Evolutionary conservation across 2,113 vertebrate genomes (phyloP).

Genomic region (Perognathus longimembris): DNA sequence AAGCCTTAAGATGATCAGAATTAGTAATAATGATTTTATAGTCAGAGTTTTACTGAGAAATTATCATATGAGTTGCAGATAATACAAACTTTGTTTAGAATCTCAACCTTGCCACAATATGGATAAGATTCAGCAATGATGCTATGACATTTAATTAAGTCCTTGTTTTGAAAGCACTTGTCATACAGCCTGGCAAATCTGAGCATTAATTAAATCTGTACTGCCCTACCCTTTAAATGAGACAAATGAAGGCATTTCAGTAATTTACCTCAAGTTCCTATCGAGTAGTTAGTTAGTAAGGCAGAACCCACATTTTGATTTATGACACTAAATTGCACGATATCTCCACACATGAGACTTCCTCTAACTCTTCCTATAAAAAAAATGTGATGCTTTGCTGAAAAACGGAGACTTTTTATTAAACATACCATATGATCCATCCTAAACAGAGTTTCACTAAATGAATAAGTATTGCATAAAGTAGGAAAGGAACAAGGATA

Average conservation of each 20-base stretch:
- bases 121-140: neutral
- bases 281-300: neutral
- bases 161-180: constrained; percentile 4
- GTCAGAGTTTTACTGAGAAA: neutral
- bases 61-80: neutral
- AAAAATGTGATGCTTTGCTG: neutral
- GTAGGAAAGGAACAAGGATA: neutral
- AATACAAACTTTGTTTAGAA: constrained; percentile 18
- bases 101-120: neutral
- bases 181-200: neutral
- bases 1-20: neutral
- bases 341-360: fast-evolving
- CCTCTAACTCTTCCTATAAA: neutral
- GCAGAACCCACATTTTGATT: neutral
- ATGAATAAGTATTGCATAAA: neutral
- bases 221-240: neutral
- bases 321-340: neutral
- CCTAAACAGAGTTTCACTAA: neutral
- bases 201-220: neutral
- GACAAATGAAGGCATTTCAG: neutral
- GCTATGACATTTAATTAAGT: constrained; percentile 24
- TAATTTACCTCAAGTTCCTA: neutral
- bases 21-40: neutral
- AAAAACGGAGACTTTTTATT: neutral
- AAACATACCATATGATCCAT: neutral